Conservation (phyloP, 2,888 invertebrate genomes). For the Synanthedon myopaeformis region DNA sequence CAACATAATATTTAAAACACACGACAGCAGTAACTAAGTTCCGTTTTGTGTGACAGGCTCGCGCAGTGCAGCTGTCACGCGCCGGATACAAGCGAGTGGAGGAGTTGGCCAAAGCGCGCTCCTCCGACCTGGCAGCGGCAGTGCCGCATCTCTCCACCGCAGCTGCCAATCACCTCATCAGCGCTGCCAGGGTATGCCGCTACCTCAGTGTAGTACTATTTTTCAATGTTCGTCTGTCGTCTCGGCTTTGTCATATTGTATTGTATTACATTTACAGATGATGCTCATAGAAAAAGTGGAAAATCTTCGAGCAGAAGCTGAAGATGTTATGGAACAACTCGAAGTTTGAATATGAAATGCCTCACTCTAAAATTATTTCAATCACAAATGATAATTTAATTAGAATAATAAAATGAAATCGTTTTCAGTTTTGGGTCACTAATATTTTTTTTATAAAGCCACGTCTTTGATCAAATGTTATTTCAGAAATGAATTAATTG, state of each 20-base stretch:
- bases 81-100: slow-evolving; percentile 86
- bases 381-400: too few species aligned
- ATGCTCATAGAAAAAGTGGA: slow-evolving; percentile 88
- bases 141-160: slow-evolving; percentile 80
- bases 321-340: slow-evolving; percentile 75
- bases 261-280: too few species aligned
- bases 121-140: slow-evolving; percentile 69
- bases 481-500: too few species aligned
- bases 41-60: slow-evolving; percentile 62
- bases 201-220: too few species aligned
- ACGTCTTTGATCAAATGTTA: too few species aligned
- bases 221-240: too few species aligned
- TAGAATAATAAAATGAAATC: too few species aligned
- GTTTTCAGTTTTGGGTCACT: too few species aligned
- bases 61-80: slow-evolving; percentile 85
- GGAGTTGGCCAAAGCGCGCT: slow-evolving; percentile 79
- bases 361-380: too few species aligned
- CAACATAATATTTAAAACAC: too few species aligned
- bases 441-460: too few species aligned
- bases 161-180: slow-evolving; percentile 83
- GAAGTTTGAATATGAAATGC: slow-evolving; percentile 24
- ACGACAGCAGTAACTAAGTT: background rate
- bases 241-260: too few species aligned
- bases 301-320: slow-evolving; percentile 86
- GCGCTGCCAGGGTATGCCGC: slow-evolving; percentile 92